Evolutionary conservation across 1,140 invertebrate species (phyloP).

Genomic region (Drosophila punjabiensis): DNA sequence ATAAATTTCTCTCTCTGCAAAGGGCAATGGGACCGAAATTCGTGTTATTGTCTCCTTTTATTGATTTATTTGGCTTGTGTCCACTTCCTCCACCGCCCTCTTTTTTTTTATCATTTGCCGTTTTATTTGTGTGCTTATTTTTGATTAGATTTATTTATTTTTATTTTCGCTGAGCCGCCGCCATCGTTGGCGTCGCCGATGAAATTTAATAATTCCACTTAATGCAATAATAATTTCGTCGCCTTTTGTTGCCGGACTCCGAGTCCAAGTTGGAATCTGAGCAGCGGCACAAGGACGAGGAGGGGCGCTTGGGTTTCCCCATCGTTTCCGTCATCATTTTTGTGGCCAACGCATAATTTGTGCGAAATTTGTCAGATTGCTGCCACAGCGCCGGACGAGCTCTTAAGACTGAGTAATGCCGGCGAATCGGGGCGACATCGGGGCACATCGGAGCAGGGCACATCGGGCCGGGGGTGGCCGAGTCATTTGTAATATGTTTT

Average conservation of each 20-base stretch:
- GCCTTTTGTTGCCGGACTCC: constrained; percentile 69
- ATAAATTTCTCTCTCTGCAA: constrained; percentile 5
- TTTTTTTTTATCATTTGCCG: constrained; percentile 63
- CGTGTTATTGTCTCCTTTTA: constrained; percentile 49
- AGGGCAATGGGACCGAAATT: constrained; percentile 23
- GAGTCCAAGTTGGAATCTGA: not conserved
- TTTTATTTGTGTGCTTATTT: constrained; percentile 84
- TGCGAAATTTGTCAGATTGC: constrained; percentile 84
- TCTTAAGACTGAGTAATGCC: constrained; percentile 77
- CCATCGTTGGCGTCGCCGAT: constrained; percentile 59
- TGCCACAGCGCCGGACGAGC: constrained; percentile 61
- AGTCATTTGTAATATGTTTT: constrained; percentile 81
- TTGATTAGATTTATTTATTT: constrained; percentile 84
- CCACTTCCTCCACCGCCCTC: constrained; percentile 26
- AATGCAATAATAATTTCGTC: constrained; percentile 84
- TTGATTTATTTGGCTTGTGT: constrained; percentile 56
- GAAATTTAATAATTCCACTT: constrained; percentile 84
- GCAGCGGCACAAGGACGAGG: not conserved
- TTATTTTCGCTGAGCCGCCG: constrained; percentile 77
- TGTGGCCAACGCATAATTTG: constrained; percentile 78
- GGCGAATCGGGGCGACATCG: constrained; percentile 10
- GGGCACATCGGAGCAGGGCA: not conserved
- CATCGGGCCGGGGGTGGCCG: not conserved
- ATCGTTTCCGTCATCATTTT: constrained; percentile 71
- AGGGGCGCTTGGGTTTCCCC: not conserved